Percentiles rank a stretch among this genome's conserved stretches.
These are phyloP conservation scores for Tachuris rubrigastra DNA, from an alignment of 2,113 vertebrate species.

Conservation along the genomic window DNA sequence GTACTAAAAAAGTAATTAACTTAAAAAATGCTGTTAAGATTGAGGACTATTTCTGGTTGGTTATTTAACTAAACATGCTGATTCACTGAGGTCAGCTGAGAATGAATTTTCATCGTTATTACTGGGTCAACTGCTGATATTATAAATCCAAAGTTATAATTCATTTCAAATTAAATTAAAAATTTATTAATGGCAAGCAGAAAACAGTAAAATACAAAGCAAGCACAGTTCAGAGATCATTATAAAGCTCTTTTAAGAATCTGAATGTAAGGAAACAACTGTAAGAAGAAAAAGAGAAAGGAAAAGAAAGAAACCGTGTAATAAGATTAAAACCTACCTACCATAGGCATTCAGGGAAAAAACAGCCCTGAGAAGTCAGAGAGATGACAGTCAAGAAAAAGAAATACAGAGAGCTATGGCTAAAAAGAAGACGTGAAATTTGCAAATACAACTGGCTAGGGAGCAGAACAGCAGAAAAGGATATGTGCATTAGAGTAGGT, in stretches of 20 bases:
- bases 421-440: constrained; percentile 44
- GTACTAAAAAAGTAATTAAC: background rate
- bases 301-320: background rate
- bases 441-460: constrained; percentile 31
- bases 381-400: constrained; percentile 44
- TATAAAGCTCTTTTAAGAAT: background rate
- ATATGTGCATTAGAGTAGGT: constrained; percentile 51
- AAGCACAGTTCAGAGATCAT: background rate
- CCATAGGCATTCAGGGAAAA: constrained; percentile 14
- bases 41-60: background rate
- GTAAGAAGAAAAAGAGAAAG: background rate
- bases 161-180: background rate
- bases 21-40: background rate
- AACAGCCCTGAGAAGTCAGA: constrained; percentile 3
- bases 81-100: background rate
- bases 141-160: background rate
- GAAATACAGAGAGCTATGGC: background rate
- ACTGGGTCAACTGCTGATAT: background rate
- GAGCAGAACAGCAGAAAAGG: constrained; percentile 56
- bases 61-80: constrained; percentile 37
- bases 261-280: background rate
- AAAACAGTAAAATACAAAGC: constrained; percentile 8
- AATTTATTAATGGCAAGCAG: background rate
- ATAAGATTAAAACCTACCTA: constrained; percentile 50
- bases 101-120: background rate